Evolutionary conservation across 2,113 vertebrate species (phyloP).

Genomic region (Mola mola): DNA sequence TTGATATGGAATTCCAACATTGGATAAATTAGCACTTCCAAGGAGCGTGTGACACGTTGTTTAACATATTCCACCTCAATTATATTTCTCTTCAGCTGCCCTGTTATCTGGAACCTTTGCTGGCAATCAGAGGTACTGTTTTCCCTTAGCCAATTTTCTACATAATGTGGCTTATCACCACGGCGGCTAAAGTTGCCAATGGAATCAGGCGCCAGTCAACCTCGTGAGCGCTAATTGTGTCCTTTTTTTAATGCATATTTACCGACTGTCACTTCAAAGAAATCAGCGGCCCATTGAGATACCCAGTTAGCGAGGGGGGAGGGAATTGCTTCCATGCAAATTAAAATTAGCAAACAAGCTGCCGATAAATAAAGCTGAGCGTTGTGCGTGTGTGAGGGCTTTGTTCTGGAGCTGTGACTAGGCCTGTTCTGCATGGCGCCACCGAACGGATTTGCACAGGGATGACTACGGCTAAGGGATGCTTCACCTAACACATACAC

Average conservation of each 20-base stretch:
- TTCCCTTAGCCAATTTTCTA: constrained; percentile 99
- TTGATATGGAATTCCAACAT: constrained; percentile 97
- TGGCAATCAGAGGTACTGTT: constrained; percentile 99
- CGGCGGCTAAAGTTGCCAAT: constrained; percentile 99
- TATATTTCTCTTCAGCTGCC: constrained; percentile 99
- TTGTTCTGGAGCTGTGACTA: constrained; percentile 82
- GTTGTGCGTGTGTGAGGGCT: constrained; percentile 84
- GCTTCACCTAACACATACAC: constrained; percentile 67
- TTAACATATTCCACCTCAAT: constrained; percentile 99
- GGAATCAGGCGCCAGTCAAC: constrained; percentile 98
- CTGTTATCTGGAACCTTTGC: constrained; percentile 99
- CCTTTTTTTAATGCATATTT: constrained; percentile 99
- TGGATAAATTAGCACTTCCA: constrained; percentile 96
- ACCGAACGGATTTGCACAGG: constrained; percentile 73
- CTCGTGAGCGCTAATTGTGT: constrained; percentile 97
- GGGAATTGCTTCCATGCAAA: constrained; percentile 96
- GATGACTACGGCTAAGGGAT: constrained; percentile 73
- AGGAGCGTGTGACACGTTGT: constrained; percentile 97
- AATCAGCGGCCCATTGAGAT: constrained; percentile 98
- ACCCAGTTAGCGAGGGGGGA: constrained; percentile 87
- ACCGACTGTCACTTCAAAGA: constrained; percentile 99
- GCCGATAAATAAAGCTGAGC: constrained; percentile 96
- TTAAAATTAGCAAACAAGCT: constrained; percentile 99
- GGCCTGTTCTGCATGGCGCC: constrained; percentile 44
- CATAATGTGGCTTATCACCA: constrained; percentile 99